Conservation (phyloP, 2,113 vertebrate genomes). For the Myrmecophaga tridactyla region DNA sequence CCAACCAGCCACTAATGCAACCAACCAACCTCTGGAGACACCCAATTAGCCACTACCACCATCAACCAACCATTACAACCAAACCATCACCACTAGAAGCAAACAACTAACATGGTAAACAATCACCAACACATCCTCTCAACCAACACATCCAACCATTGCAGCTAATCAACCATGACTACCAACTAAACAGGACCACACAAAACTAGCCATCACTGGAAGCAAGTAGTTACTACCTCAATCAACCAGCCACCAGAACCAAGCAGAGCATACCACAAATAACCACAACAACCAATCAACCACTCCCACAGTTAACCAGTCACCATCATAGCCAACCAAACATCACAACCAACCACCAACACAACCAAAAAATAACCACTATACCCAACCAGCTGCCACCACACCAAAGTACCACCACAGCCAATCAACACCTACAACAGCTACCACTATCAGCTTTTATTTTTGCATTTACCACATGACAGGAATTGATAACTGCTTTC, state of each 20-base stretch:
- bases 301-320: not conserved
- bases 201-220: not conserved
- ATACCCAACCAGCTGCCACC: not conserved
- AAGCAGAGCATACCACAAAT: not conserved
- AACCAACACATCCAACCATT: fast-evolving
- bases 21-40: not conserved
- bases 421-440: not conserved
- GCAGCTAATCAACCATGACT: not conserved
- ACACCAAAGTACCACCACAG: not conserved
- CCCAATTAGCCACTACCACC: not conserved
- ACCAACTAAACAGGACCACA: not conserved
- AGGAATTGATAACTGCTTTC: not conserved
- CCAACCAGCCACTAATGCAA: not conserved
- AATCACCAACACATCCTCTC: not conserved
- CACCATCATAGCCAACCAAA: not conserved
- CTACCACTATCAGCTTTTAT: not conserved
- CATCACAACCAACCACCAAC: not conserved
- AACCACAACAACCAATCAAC: not conserved
- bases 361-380: not conserved
- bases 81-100: not conserved
- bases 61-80: not conserved
- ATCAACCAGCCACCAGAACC: not conserved
- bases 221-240: not conserved
- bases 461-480: no score
- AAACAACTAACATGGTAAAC: not conserved